Percentiles rank a stretch among this genome's conserved stretches.
Conservation (phyloP, 1,140 invertebrate species). For the Dolichoris vasculosae region DNA sequence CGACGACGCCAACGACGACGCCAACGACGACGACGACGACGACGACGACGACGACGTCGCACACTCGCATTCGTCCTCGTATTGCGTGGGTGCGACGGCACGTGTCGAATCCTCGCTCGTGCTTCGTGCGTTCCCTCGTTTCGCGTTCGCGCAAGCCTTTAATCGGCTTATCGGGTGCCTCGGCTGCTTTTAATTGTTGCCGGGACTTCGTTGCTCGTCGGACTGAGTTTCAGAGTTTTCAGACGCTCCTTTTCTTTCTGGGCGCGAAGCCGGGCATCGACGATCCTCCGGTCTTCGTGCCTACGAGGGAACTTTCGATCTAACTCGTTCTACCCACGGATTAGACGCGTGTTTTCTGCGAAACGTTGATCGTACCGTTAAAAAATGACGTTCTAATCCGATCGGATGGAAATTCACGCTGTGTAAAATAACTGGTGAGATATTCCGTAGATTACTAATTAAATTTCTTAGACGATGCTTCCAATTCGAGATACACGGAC, state of each 20-base stretch:
- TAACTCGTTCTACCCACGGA: background rate
- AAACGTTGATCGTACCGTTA: background rate
- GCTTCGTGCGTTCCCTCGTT: background rate
- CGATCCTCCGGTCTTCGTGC: background rate
- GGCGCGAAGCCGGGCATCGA: background rate
- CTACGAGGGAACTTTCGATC: background rate
- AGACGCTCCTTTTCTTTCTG: background rate
- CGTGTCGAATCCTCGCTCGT: conserved; percentile 37
- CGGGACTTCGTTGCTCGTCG: background rate
- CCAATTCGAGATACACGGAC: no score
- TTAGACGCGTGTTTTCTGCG: background rate
- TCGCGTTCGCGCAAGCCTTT: conserved; percentile 20
- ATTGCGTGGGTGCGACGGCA: background rate
- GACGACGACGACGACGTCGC: no score
- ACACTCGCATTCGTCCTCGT: no score
- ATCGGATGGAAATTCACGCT: background rate
- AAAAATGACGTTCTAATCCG: background rate
- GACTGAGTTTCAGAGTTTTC: background rate
- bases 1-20: no score
- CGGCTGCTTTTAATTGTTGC: conserved; percentile 46
- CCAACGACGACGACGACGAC: no score
- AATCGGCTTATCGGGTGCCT: conserved; percentile 46
- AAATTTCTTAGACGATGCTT: no score
- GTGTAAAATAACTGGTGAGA: background rate
- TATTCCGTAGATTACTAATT: no score